Evolutionary conservation across 2,888 invertebrate species (phyloP).

Genomic region (Thalpophila matura): DNA sequence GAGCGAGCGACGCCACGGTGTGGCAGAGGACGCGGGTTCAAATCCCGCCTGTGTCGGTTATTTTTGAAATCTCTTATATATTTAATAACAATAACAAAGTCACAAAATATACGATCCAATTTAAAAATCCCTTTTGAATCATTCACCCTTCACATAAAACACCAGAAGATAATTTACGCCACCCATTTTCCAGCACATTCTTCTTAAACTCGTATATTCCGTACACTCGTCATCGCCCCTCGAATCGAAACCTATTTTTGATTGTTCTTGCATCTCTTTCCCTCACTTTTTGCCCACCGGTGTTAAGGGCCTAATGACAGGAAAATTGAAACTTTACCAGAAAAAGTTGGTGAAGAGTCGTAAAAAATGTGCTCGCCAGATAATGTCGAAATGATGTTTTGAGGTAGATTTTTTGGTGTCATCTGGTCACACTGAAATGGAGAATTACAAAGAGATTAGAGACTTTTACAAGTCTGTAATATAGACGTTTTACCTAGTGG

Average conservation of each 20-base stretch:
- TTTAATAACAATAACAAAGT: neutral
- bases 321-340: conserved; percentile 85
- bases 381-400: conserved; percentile 77
- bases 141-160: conserved; percentile 3
- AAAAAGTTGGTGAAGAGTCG: conserved; percentile 79
- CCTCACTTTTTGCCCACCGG: conserved; percentile 67
- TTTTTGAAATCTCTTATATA: too few relatives aligned
- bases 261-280: conserved; percentile 72
- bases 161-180: conserved; percentile 24
- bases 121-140: neutral
- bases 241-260: conserved; percentile 82
- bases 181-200: conserved; percentile 36
- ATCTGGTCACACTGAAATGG: too few relatives aligned
- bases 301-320: conserved; percentile 87
- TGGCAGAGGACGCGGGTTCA: too few relatives aligned
- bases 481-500: neutral
- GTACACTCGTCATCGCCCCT: conserved; percentile 54
- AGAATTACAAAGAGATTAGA: too few relatives aligned
- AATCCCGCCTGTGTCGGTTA: too few relatives aligned
- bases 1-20: too few relatives aligned
- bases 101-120: neutral
- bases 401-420: conserved; percentile 51
- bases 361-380: conserved; percentile 78
- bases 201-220: conserved; percentile 22
- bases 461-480: neutral